Evolutionary conservation across 2,797 vertebrate genomes (phyloP), one percentile per base, ranked within the genome.

Genomic region (Rallus crepitans): DNA sequence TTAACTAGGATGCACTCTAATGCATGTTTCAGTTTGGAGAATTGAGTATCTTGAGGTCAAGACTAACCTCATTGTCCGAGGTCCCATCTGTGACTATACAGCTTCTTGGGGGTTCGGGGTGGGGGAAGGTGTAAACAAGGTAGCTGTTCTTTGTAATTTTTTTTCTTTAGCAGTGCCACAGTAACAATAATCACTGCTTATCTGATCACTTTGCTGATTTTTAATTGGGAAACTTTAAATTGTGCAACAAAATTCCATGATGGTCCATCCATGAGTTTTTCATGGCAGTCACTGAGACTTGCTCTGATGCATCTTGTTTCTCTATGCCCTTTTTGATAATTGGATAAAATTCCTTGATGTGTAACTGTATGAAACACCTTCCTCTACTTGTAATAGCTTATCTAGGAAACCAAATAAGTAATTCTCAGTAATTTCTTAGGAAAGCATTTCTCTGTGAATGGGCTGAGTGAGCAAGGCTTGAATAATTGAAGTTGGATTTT

Each of bases 211-310:
- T 96, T 65, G 0, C 4, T 87, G 85, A n/a, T 40, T 48, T 90
- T 77, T 64, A 80, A 42, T 48, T 35, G 7, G 37, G 47, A 61
- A 27, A 23, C 55, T 65, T 73, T 7, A 35, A 82, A 7, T 24
- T 68, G 14, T 53, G 16, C 19, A 70, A 52, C 7, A 5, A 40
- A 88, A 48, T 86, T 90, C 30, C 13, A 2, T 13, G 7, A 31
- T 2, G 2, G 20, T 50, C 37, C 2, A 53, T 21, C 14, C 0
- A 0, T 72, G 31, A 61, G 8, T 8, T 81, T 73, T 84, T 35
- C 28, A 89, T 68, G n/a, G 39, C 2, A 50, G 3, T 57, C 8
- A 11, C 30, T 50, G 52, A 18, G 42, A 25, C 15, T 73, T 78
- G 12, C 13, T 14, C 19, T 63, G 3, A 17, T 82, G 6, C 33